These are phyloP conservation scores for Thripadectes ignobilis DNA, from an alignment of 2,797 vertebrate genomes.

Conservation along the genomic window DNA sequence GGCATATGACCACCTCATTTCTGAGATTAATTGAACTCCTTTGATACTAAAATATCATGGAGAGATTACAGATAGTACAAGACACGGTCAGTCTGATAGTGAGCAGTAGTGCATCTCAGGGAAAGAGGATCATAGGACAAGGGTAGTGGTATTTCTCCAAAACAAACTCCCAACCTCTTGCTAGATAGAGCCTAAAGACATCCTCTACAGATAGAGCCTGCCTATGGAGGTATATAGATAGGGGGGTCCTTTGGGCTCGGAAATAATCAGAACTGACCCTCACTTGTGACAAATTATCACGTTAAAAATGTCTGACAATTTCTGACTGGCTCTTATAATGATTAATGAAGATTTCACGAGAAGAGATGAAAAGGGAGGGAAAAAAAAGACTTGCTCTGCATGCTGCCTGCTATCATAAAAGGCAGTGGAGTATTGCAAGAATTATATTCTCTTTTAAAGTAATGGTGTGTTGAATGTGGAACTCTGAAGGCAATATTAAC, in stretches of 20 bases:
- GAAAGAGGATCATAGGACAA: neutral
- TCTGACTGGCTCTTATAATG: neutral
- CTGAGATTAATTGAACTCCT: neutral
- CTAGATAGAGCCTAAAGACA: neutral
- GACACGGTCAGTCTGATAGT: neutral
- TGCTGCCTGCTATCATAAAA: constrained; percentile 11
- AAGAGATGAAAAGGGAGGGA: constrained; percentile 1
- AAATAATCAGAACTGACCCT: neutral
- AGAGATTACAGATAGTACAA: neutral
- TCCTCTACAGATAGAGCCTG: neutral
- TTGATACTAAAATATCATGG: neutral
- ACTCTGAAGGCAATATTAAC: neutral
- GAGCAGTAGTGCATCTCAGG: neutral
- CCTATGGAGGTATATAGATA: neutral
- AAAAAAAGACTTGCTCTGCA: neutral
- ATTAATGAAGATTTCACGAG: constrained; percentile 21
- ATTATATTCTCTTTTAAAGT: neutral
- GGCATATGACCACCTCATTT: neutral
- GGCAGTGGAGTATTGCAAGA: constrained; percentile 6
- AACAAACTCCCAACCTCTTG: neutral
- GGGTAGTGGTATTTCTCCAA: neutral
- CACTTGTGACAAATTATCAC: neutral
- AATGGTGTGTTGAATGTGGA: neutral
- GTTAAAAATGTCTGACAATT: constrained; percentile 10
- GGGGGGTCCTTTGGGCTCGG: neutral